Evolutionary conservation across 2,888 invertebrate genomes (phyloP).

Genomic region (Sceliomorpha sp.): DNA sequence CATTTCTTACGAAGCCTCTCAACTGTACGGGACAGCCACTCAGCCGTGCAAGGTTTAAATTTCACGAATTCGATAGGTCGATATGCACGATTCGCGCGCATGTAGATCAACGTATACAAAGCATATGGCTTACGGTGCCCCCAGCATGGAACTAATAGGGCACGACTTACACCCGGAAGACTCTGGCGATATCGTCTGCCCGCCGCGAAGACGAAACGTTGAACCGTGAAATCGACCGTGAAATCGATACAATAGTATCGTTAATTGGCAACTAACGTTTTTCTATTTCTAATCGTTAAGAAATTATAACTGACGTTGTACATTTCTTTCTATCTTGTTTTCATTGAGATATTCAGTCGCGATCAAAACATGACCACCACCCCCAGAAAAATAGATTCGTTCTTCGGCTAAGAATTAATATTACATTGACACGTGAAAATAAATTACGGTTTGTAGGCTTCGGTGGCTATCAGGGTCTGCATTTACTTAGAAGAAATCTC

Average conservation of each 20-base stretch:
- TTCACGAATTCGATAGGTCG: constrained; percentile 71
- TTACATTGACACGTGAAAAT: too few species aligned
- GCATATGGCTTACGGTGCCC: constrained; percentile 56
- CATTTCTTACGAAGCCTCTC: constrained; percentile 64
- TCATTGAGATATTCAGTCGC: too few species aligned
- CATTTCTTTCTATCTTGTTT: too few species aligned
- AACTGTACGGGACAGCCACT: constrained; percentile 61
- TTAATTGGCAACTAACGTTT: constrained; percentile 29
- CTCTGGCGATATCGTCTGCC: constrained; percentile 37
- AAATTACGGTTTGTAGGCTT: too few species aligned
- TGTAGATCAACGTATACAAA: constrained; percentile 43
- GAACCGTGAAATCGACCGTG: constrained; percentile 50
- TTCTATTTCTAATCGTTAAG: too few species aligned
- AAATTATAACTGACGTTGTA: too few species aligned
- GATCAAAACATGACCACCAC: too few species aligned
- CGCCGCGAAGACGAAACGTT: constrained; percentile 39
- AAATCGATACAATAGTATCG: constrained; percentile 46
- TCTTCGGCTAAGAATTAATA: too few species aligned
- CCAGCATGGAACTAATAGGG: constrained; percentile 56
- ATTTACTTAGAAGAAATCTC: constrained; percentile 2
- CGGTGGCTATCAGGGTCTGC: neutral
- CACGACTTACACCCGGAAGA: constrained; percentile 52
- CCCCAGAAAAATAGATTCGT: too few species aligned
- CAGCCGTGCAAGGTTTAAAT: constrained; percentile 68
- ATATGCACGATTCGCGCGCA: constrained; percentile 55